Conservation (phyloP, 2,113 vertebrate species). For the Halcyon malimbica region DNA sequence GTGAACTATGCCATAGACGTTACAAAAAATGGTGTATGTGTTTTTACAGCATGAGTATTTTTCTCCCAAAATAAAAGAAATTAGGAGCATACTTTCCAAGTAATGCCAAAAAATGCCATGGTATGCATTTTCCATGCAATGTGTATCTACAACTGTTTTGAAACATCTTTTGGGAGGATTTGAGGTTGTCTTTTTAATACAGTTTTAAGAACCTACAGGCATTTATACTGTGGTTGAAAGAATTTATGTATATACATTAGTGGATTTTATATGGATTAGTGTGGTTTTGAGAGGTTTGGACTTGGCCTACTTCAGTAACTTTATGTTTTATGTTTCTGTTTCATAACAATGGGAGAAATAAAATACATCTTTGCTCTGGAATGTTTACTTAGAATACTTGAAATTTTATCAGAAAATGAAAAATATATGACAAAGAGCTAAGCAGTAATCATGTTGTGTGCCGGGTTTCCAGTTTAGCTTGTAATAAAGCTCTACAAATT, state of each 20-base stretch:
- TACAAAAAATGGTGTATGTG: neutral
- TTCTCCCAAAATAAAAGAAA: neutral
- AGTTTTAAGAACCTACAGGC: neutral
- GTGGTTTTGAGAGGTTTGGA: neutral
- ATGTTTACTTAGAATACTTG: neutral
- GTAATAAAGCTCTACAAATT: slow-evolving; percentile 1
- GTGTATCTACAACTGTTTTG: neutral
- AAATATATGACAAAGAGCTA: neutral
- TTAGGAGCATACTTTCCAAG: neutral
- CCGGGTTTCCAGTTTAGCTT: neutral
- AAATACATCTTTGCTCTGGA: neutral
- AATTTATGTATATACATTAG: neutral
- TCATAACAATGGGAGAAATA: neutral
- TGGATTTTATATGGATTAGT: neutral
- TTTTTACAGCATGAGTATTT: neutral
- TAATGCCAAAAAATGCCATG: neutral
- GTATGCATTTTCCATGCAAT: neutral
- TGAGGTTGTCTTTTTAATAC: neutral
- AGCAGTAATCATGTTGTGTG: neutral
- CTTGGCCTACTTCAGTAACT: neutral
- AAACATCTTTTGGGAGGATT: neutral
- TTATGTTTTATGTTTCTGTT: neutral
- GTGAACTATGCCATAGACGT: neutral
- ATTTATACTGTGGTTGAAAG: neutral
- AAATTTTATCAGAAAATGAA: neutral